phyloP scores from a whole-genome alignment of 2,113 vertebrate species.

The Pelecanoides urinatrix region DNA sequence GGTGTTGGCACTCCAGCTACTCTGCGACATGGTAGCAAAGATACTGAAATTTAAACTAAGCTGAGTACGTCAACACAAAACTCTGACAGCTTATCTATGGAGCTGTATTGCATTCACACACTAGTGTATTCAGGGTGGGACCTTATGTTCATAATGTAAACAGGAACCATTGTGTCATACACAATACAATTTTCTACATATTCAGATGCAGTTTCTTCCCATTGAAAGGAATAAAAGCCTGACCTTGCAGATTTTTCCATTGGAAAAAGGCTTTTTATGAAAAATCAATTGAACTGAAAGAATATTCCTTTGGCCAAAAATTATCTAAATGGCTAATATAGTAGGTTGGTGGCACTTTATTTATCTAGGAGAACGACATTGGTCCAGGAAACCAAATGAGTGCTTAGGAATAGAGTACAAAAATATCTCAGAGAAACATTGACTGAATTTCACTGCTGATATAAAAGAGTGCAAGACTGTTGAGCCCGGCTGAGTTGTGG shows the following conservation, averaged over 20 bases:
- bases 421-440: background rate
- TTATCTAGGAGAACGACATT: background rate
- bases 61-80: background rate
- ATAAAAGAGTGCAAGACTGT: background rate
- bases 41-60: background rate
- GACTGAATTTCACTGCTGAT: background rate
- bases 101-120: background rate
- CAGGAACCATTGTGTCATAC: background rate
- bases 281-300: background rate
- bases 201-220: slow-evolving; percentile 12
- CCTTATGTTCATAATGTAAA: background rate
- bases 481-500: background rate
- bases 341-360: background rate
- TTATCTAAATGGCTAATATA: background rate
- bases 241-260: background rate
- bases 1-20: background rate
- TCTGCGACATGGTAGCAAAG: background rate
- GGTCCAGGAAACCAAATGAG: background rate
- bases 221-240: slow-evolving; percentile 17
- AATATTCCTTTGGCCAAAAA: background rate
- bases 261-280: background rate
- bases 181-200: slow-evolving; percentile 3
- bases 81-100: background rate
- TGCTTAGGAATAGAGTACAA: background rate
- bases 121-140: background rate